These are phyloP conservation scores for Drosophila guanche DNA, from an alignment of 1,140 invertebrate genomes.

Conservation along the genomic window DNA sequence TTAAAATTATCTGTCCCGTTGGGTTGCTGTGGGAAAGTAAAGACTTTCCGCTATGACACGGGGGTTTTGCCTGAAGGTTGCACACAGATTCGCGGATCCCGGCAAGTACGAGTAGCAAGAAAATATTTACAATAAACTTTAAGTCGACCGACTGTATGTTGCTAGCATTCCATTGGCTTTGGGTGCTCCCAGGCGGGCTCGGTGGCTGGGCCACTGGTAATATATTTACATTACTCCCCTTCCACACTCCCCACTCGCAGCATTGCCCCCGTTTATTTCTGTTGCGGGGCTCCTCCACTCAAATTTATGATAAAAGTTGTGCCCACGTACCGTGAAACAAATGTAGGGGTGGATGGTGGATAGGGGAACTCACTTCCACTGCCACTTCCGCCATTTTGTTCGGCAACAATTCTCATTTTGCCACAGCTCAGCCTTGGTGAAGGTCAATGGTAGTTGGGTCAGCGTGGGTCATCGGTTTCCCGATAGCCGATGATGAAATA, in stretches of 20 bases:
- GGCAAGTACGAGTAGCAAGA: too few species aligned
- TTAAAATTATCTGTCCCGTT: constrained; percentile 60
- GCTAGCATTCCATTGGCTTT: constrained; percentile 29
- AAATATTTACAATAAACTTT: background rate
- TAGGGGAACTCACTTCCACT: background rate
- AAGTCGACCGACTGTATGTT: background rate
- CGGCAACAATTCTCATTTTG: constrained; percentile 22
- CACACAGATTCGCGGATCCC: too few species aligned
- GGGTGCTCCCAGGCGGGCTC: background rate
- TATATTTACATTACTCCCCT: constrained; percentile 61
- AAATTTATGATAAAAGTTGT: constrained; percentile 76
- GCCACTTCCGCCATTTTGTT: constrained; percentile 6
- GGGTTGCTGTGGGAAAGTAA: background rate
- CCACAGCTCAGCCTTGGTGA: constrained; percentile 1
- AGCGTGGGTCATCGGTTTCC: too few species aligned
- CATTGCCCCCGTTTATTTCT: constrained; percentile 6
- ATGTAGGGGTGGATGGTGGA: background rate
- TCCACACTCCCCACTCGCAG: constrained; percentile 6
- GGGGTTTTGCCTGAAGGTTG: too few species aligned
- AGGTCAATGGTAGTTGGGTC: too few species aligned
- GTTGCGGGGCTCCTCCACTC: constrained; percentile 14
- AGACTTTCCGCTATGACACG: background rate
- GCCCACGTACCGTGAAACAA: constrained; percentile 3
- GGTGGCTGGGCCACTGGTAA: constrained; percentile 17
- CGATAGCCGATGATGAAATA: too few species aligned